Evolutionary conservation across 2,888 invertebrate genomes (phyloP).

Genomic region (Opisthograptis luteolata): DNA sequence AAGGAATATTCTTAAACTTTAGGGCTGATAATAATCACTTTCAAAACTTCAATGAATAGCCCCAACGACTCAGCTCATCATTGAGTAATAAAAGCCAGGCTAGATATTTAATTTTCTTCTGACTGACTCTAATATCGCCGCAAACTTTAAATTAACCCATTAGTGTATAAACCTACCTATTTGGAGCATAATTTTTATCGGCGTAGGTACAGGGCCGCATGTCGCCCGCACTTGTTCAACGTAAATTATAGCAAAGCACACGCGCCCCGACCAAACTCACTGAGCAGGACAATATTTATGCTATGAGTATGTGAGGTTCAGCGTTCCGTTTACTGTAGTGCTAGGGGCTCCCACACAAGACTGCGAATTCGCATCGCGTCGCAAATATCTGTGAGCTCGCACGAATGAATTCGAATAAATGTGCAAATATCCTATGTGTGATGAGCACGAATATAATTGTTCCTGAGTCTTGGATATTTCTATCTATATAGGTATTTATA

Average conservation of each 20-base stretch:
- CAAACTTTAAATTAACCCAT: constrained; percentile 25
- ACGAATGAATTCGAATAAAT: no score
- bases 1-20: background rate
- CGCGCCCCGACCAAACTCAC: constrained; percentile 63
- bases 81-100: constrained; percentile 3
- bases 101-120: constrained; percentile 15
- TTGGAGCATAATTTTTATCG: constrained; percentile 55
- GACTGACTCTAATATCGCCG: constrained; percentile 6
- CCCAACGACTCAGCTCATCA: background rate
- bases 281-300: background rate
- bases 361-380: no score
- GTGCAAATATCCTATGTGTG: no score
- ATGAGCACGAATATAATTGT: no score
- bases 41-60: background rate
- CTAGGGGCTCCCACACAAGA: background rate
- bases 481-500: no score
- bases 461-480: no score
- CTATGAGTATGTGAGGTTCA: constrained; percentile 2
- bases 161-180: constrained; percentile 33
- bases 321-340: background rate
- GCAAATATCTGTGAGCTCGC: no score
- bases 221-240: constrained; percentile 74
- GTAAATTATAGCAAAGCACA: constrained; percentile 70
- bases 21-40: background rate
- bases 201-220: constrained; percentile 56